Base-by-base conservation (phyloP, 2,113 vertebrate species). In the Vimba vimba region DNA sequence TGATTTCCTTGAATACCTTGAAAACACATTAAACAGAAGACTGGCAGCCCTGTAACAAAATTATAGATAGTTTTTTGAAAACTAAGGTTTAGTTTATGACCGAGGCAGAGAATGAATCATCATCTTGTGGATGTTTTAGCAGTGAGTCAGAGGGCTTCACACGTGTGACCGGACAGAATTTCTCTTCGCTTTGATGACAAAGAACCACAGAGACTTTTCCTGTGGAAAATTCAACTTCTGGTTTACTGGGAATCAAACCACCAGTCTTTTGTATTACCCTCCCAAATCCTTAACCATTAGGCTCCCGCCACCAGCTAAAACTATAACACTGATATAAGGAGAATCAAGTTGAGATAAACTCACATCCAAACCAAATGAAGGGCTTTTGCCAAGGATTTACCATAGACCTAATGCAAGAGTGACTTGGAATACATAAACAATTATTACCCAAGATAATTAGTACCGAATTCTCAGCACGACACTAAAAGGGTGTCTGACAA, bases 81-180 rank as follows among this genome's bases (percentile, higher is more conserved):
- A 68, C 47, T 71, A 27, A 0, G 57, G 66, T 7, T 73, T 21
- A 33, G 7, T 71, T 57, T n/a, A 73, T 27, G 23, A 30, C 30
- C 10, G 23, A 57, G 59, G 73, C 68, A n/a, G 15, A 30, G 30
- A 76, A 19, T 13, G 45, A 81, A 75, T 50, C 68, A 57, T 52
- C 17, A 1, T 27, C 2, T 11, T 30, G n/a, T 57, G 52, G 45
- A 66, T 30, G 82, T 83, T 82, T 86, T 17, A 77, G 71, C 45
- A 39, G 25, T 86, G 82, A 84, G 82, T 89, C 87, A 86, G 55
- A 19, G 68, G 50, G 8, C 79, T 30, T 47, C 0, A 10, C 52
- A n/a, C 15, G 15, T 68, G 43, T 23, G 4, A 52, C 12, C 4
- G 13, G 59, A n/a, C 33, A 57, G 8, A 43, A 73, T 73, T 6